Evolutionary conservation across 2,113 vertebrate species (phyloP), one percentile per base, ranked within the genome.

Genomic region (Saccopteryx bilineata): DNA sequence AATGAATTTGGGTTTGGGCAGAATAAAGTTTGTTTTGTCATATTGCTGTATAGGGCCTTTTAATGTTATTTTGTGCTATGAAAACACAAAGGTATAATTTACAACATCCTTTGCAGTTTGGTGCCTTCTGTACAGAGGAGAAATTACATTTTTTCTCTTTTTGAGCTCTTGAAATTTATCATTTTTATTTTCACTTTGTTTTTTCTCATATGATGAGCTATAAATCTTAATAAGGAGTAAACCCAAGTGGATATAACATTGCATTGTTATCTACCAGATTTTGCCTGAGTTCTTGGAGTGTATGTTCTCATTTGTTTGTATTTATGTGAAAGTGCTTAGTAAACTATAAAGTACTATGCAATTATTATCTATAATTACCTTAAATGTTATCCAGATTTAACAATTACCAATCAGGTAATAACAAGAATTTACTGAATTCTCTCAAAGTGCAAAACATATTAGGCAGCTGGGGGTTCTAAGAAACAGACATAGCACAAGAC

Each of bases 151-250:
- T 90, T 52, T 96, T 58, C 2, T 61, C 39, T 75, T 95, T 88
- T 69, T 79, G 23, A 88, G 85, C 6, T 71, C 31, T 72, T 90
- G 56, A 13, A 71, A 86, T 93, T 68, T 86, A 39, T 82, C 12
- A 88, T 54, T 83, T 88, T 82, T 75, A 54, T 90, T 97, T 96
- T 74, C 28, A 56, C 8, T 83, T 78, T 58, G 66, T 89, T 93
- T 90, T 91, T 68, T 80, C 31, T 93, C 33, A 69, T 21, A 68
- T 7, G 28, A 91, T 71, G 5, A 88, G 3, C 24, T 81, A 39
- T 80, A 71, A 80, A 58, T 93, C 21, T 86, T 87, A 87, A 83
- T 56, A 86, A 87, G 15, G 9, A 85, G 14, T 88, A 71, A 90
- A 69, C 3, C 4, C 12, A 56, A 71, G 79, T 69, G 1, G 65